Evolutionary conservation across 1,140 invertebrate species (phyloP).

Genomic region (Callitettix versicolor): DNA sequence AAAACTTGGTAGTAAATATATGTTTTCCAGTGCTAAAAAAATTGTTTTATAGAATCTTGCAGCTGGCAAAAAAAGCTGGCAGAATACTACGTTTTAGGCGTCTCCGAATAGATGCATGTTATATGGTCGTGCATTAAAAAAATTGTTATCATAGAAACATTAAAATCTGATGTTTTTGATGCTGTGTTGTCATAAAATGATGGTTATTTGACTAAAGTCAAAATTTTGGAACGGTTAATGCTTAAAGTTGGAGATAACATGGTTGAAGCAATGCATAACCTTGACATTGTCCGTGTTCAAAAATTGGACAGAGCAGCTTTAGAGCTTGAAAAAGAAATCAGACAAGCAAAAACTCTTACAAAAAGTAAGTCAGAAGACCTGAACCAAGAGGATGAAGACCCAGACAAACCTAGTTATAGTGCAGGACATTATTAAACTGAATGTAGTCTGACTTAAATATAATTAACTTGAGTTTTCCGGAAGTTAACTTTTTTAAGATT

Average conservation of each 20-base stretch:
- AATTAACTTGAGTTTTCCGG: too few relatives aligned
- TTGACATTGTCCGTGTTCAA: conserved; percentile 4
- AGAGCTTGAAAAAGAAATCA: not conserved
- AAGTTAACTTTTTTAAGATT: too few relatives aligned
- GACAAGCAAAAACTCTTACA: not conserved
- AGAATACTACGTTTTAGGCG: too few relatives aligned
- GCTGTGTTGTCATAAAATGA: conserved; percentile 8
- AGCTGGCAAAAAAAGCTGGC: too few relatives aligned
- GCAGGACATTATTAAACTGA: too few relatives aligned
- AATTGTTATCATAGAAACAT: conserved; percentile 10
- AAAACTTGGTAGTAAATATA: too few relatives aligned
- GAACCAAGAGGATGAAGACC: not conserved
- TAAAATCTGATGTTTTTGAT: conserved; percentile 7
- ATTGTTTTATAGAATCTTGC: too few relatives aligned
- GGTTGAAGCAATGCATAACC: not conserved
- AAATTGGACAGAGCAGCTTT: not conserved
- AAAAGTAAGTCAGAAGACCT: not conserved
- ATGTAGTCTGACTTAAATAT: too few relatives aligned
- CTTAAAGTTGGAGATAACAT: not conserved
- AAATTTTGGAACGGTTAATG: conserved; percentile 7
- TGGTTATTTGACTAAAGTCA: conserved; percentile 2
- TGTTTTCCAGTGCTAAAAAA: too few relatives aligned
- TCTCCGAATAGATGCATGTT: too few relatives aligned
- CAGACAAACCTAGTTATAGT: too few relatives aligned
- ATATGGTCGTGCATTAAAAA: conserved; percentile 2